These are phyloP conservation scores for Montipora sp. DNA, from an alignment of 64 coral and sea anemone genomes.

Conservation along the genomic window DNA sequence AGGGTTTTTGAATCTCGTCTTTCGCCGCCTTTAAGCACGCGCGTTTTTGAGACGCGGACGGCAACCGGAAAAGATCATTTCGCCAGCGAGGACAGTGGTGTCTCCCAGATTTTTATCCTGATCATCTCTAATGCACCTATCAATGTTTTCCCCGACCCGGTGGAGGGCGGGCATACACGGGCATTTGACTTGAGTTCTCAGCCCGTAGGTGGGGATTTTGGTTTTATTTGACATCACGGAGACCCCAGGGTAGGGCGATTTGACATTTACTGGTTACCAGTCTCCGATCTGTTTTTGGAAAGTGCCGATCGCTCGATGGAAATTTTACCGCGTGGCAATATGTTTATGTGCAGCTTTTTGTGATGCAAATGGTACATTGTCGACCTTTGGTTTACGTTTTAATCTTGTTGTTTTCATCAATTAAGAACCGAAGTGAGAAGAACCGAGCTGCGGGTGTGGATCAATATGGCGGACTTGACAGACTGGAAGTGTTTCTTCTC, in stretches of 20 bases:
- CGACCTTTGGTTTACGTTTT: not conserved
- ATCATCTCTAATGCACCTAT: not conserved
- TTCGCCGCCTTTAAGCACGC: too few species aligned
- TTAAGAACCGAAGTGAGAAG: too few species aligned
- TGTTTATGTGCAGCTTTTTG: not conserved
- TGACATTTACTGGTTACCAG: not conserved
- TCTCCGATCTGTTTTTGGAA: not conserved
- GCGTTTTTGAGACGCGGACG: too few species aligned
- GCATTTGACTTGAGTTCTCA: not conserved
- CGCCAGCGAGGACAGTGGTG: too few species aligned
- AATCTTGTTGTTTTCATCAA: not conserved
- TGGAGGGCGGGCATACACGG: not conserved
- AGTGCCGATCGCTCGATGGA: not conserved
- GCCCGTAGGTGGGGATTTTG: not conserved
- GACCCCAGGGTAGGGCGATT: not conserved
- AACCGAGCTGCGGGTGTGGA: too few species aligned
- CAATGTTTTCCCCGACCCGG: not conserved
- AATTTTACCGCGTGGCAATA: not conserved
- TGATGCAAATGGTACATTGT: not conserved
- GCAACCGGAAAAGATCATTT: too few species aligned
- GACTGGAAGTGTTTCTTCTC: too few species aligned
- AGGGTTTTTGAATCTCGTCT: too few species aligned
- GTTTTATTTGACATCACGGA: not conserved
- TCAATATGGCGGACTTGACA: too few species aligned
- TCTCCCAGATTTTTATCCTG: too few species aligned